Percentiles rank a stretch among this genome's conserved stretches.
Evolutionary conservation across 53 echinoderm and acorn worm genomes (phyloP).

Genomic region (Mesocentrotus franciscanus): DNA sequence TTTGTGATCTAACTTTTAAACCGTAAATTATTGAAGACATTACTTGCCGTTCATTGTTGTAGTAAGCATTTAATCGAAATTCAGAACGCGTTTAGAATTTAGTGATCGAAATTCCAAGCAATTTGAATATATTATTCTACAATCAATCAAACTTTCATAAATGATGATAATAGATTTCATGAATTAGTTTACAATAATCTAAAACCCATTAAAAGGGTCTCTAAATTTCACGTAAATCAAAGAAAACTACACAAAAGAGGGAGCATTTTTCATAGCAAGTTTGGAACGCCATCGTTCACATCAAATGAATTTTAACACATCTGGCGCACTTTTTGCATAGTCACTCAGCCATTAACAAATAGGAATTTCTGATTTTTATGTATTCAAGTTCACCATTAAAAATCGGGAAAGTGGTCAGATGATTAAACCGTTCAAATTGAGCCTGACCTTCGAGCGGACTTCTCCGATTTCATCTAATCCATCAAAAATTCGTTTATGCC

Average conservation of each 20-base stretch:
- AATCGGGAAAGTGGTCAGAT: constrained; percentile 51
- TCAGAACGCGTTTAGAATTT: no score
- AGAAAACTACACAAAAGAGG: not conserved
- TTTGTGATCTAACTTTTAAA: no score
- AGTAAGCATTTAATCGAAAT: no score
- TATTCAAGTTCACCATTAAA: constrained; percentile 21
- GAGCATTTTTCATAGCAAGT: not conserved
- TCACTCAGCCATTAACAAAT: constrained; percentile 17
- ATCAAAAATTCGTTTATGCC: constrained; percentile 62
- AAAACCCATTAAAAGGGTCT: not conserved
- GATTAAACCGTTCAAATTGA: constrained; percentile 57
- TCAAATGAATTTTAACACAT: constrained; percentile 48
- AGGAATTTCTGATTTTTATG: constrained; percentile 17
- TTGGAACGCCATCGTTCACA: not conserved
- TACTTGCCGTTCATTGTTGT: no score
- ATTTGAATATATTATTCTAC: no score
- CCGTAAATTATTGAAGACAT: no score
- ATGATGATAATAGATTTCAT: not conserved
- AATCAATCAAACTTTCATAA: not conserved
- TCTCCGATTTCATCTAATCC: constrained; percentile 58
- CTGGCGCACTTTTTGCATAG: constrained; percentile 18
- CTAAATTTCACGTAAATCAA: not conserved
- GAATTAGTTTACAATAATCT: not conserved
- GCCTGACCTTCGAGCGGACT: constrained; percentile 54
- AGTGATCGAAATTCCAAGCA: no score